Percentiles rank a stretch among this genome's conserved stretches.
Conservation (phyloP, 2,888 invertebrate genomes). For the Drosophila prolongata region DNA sequence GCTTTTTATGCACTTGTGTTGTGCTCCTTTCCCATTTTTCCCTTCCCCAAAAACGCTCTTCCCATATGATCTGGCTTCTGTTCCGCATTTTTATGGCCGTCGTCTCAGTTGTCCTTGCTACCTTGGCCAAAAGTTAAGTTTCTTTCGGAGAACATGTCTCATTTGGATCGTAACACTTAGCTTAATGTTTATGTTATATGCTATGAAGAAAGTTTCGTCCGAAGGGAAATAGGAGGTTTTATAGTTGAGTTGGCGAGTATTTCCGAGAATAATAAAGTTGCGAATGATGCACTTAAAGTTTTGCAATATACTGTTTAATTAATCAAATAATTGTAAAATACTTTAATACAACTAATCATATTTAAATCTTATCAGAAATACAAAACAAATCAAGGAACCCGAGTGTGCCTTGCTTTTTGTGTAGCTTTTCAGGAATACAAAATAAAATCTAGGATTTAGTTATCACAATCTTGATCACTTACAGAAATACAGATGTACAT, state of each 20-base stretch:
- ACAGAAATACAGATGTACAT: no score
- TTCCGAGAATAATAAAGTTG: background rate
- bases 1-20: conserved; percentile 65
- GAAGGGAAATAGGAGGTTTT: conserved; percentile 34
- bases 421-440: no score
- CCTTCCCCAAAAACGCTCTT: conserved; percentile 13
- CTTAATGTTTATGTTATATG: conserved; percentile 64
- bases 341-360: no score
- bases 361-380: no score
- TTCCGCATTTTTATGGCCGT: conserved; percentile 70
- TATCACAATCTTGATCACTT: background rate
- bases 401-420: no score
- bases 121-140: conserved; percentile 31
- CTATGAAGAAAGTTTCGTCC: conserved; percentile 7
- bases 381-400: no score
- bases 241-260: background rate
- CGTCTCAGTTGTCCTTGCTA: conserved; percentile 59
- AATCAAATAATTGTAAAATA: no score
- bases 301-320: no score
- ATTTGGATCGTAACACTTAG: conserved; percentile 74
- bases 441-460: background rate
- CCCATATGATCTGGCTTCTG: conserved; percentile 66
- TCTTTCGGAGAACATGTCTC: conserved; percentile 54
- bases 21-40: conserved; percentile 20
- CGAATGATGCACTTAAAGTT: no score